Base-by-base conservation (phyloP, 2,888 invertebrate species). In the Holacanthella duospinosa region DNA sequence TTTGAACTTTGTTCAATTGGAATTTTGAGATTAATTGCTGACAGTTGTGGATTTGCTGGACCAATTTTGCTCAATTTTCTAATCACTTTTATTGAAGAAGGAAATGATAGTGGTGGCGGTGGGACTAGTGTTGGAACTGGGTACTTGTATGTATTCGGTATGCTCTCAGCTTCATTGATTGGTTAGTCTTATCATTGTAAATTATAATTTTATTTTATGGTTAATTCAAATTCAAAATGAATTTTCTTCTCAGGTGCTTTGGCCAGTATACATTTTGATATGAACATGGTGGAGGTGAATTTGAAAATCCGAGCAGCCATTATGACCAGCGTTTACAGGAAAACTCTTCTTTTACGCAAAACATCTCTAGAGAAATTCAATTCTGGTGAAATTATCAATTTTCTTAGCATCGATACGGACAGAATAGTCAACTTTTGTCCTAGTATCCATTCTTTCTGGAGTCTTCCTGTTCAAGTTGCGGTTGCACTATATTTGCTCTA, bases 401-500 rank as follows among this genome's bases (percentile, higher is more conserved):
- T 93, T 73, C 93, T 97, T 89, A 95, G 94, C 29, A 93, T 93
- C 0, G 97, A 99, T 77, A 88, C 90, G 0, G 94, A 96, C 76
- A 83, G 96, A 71, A 90, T 97, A 71, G 89, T 94, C 0, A 95
- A 95, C 78, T 90, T 95, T 26, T 94, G 93, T 78, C 87, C 92
- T 1, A 94, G 93, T 78, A 95, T 99, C 77, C 97, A 97, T 79
- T 86, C 91, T 3, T 82, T 95, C 71, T 97, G 97, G 96, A 95
- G 94, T 78, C 88, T 96, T 75, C 96, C 96, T 4, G 82, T 95
- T 74, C 91, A 90, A 44, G 44, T 64, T 48, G 69, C 48, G n/a
- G 54, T 66, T 21, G 62, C 69, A 26, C 63, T 67, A 16, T 71
- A 70, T 58, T 54, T 71, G 24, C 81, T 95, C 0, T 89, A 93